Evolutionary conservation across 2,888 invertebrate genomes (phyloP), one percentile per base, ranked within the genome.

Genomic region (Pandemis heparana): DNA sequence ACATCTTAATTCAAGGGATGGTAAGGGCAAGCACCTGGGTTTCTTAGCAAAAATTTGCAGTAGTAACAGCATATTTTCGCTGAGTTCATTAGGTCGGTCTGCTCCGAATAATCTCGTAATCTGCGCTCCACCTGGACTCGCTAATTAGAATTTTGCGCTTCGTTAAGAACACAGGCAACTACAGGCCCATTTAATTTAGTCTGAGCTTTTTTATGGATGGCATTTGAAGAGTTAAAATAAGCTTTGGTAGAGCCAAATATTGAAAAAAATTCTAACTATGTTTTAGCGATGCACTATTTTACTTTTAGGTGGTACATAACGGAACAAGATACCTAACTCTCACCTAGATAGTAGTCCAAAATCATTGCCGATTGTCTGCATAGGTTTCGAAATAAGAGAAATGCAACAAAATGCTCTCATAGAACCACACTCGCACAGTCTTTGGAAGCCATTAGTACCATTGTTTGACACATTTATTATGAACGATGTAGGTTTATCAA

Each of bases 131-230:
- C 82, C 84, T 84, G 83, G 80, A 83, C 77, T 78, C 81, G 79
- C 82, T 87, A 86, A 87, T 87, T 89, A 87, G 79, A 82, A 82
- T 82, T 81, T 81, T 77, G 77, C 80, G 79, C 82, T 83, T 79
- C 77, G 78, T 82, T 80, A 78, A 76, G 71, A 64, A 77, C 78
- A 71, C 76, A 75, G 70, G 71, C 75, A 73, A 69, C 76, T 71
- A 72, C 74, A 72, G 68, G 76, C 75, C 76, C 69, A 69, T 77
- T 70, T 74, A 68, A 77, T 71, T 76, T 62, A 64, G 62, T 64
- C 62, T 56, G 39, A 39, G 62, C 51, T 73, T 69, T 61, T 63
- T 68, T 53, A 39, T 41, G 16, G 14, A 65, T 18, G 23, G 56
- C 18, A 56, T 10, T 56, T 12, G 56, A 56, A 23, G 14, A 56